Base-by-base conservation (phyloP, 1,140 invertebrate genomes). In the Theocolax elegans region DNA sequence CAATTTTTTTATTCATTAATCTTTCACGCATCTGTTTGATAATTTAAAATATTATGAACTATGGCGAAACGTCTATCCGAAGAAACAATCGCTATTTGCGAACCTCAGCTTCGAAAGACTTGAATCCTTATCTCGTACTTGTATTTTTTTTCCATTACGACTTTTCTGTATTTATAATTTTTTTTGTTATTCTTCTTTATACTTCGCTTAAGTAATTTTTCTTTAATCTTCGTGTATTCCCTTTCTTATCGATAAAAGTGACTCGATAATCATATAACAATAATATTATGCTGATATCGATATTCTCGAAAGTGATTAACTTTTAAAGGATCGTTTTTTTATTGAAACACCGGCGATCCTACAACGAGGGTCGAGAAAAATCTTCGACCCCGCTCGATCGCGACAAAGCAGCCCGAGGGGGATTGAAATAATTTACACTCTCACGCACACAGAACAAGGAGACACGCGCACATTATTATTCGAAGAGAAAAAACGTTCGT, bases 11-110 rank as follows among this genome's bases (percentile, higher is more conserved):
- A 60, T 51, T 29, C 31, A 8, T 15, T 27, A 60, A 51, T 29
- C 31, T 59, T 60, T 60, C 51, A 64, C 60, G 42, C 67, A 70
- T 70, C 51, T 70, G 68, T 60, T 75, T 75, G 64, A 75, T 76
- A 73, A 76, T 76, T 76, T 76, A 77, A 79, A 77, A 71, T 79
- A 75, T 77, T 79, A 79, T 58, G 74, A 78, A 75, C 76, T 75
- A 77, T 74, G 62, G 72, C 75, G 71, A 74, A 71, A 75, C 54
- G 75, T 76, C 72, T 74, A 77, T 73, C 51, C 72, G 72, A 78
- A 74, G 77, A 79, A 77, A 76, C 67, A 73, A 74, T 72, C 71
- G 46, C 42, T 69, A 74, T 44, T n/a, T 67, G 72, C 54, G 71
- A 74, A 72, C 17, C 51, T 48, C 60, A 46, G 17, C 49, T 69